Evolutionary conservation across 2,113 vertebrate genomes (phyloP).

Genomic region (Geococcyx californianus): DNA sequence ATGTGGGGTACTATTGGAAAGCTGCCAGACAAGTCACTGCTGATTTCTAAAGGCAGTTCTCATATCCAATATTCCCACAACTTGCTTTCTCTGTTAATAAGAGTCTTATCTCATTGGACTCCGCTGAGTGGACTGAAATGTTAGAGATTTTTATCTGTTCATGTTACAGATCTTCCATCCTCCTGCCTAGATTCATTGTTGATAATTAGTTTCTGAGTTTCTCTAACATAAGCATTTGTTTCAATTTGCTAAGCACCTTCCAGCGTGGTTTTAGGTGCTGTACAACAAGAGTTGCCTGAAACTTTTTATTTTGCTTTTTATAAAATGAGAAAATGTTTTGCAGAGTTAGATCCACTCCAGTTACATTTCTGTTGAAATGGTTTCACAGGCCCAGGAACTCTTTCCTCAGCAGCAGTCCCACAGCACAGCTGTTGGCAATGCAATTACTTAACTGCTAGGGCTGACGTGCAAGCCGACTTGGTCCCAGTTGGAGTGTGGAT

Average conservation of each 20-base stretch:
- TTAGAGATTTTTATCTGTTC: not conserved
- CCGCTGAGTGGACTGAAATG: constrained; percentile 23
- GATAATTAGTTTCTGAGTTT: not conserved
- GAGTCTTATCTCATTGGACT: not conserved
- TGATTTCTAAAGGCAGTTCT: not conserved
- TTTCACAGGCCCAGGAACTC: not conserved
- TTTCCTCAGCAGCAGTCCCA: not conserved
- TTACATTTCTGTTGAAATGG: not conserved
- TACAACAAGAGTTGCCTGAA: not conserved
- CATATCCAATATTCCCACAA: not conserved
- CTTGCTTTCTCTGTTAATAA: not conserved
- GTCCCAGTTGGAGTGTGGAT: not conserved
- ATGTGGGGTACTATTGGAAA: not conserved
- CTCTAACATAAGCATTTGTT: not conserved
- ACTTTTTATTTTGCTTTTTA: not conserved
- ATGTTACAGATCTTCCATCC: not conserved
- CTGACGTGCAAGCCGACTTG: not conserved
- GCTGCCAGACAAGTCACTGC: not conserved
- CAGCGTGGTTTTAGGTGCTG: not conserved
- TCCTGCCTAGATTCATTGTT: not conserved
- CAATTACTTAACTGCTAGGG: rapidly evolving
- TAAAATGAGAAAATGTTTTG: not conserved
- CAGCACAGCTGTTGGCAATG: not conserved
- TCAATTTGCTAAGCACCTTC: not conserved
- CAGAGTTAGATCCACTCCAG: not conserved